These are phyloP conservation scores for Acropora yongei DNA, from an alignment of 64 coral and sea anemone genomes.

Conservation along the genomic window DNA sequence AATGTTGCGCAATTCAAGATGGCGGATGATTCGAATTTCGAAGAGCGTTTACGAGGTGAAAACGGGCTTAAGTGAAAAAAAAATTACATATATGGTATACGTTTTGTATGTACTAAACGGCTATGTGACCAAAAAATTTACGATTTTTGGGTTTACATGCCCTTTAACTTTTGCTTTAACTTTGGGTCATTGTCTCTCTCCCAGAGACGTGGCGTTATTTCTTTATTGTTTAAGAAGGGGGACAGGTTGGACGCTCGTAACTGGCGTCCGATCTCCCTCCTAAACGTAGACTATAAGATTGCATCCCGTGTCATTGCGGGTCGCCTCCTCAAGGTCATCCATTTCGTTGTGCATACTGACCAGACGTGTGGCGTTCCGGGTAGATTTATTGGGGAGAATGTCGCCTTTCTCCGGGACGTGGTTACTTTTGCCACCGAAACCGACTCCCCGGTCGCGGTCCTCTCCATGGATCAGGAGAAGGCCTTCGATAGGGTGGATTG, in stretches of 20 bases:
- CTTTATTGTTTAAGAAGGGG: slow-evolving; percentile 6
- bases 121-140: too few relatives aligned
- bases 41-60: too few relatives aligned
- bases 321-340: neutral
- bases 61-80: too few relatives aligned
- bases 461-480: slow-evolving; percentile 46
- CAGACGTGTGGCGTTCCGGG: slow-evolving; percentile 50
- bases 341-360: neutral
- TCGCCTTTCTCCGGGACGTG: neutral
- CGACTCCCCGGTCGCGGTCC: neutral
- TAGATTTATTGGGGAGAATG: slow-evolving; percentile 34
- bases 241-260: neutral
- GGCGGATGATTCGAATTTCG: too few relatives aligned
- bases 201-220: slow-evolving; percentile 7
- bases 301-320: neutral
- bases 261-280: slow-evolving; percentile 43
- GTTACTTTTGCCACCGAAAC: neutral
- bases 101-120: too few relatives aligned
- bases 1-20: too few relatives aligned
- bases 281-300: slow-evolving; percentile 45
- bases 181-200: neutral
- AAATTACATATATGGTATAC: too few relatives aligned
- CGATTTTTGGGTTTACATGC: too few relatives aligned
- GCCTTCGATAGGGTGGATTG: slow-evolving; percentile 66
- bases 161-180: neutral